Percentiles rank a stretch among this genome's conserved stretches.
These are phyloP conservation scores for Equus przewalskii DNA, from an alignment of 2,113 vertebrate genomes.

Conservation along the genomic window DNA sequence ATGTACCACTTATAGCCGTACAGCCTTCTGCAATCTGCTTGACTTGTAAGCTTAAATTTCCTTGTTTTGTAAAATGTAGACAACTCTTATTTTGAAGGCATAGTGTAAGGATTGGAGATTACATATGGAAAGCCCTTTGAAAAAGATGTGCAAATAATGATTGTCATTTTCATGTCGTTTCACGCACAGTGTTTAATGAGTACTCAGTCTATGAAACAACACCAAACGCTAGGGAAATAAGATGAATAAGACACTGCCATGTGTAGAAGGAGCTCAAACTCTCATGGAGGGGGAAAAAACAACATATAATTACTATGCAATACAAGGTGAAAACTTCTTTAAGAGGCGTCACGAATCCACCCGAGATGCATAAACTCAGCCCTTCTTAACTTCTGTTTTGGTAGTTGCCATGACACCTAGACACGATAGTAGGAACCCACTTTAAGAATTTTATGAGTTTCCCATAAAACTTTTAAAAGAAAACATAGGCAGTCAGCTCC, in stretches of 20 bases:
- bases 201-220: not conserved
- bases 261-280: not conserved
- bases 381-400: not conserved
- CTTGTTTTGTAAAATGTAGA: not conserved
- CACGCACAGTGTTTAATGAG: not conserved
- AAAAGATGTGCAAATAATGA: not conserved
- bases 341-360: not conserved
- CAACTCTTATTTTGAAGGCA: not conserved
- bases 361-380: not conserved
- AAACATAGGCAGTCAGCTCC: not conserved
- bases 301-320: not conserved
- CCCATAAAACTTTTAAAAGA: not conserved
- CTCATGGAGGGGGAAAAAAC: not conserved
- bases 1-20: not conserved
- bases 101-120: not conserved
- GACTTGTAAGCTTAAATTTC: not conserved
- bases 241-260: not conserved
- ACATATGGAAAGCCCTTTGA: not conserved
- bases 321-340: not conserved
- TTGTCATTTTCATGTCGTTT: not conserved
- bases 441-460: not conserved
- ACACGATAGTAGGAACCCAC: no score
- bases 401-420: not conserved
- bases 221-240: not conserved
- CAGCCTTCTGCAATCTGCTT: not conserved